phyloP scores from a whole-genome alignment of 2,113 vertebrate species.

The Phalacrocorax aristotelis region DNA sequence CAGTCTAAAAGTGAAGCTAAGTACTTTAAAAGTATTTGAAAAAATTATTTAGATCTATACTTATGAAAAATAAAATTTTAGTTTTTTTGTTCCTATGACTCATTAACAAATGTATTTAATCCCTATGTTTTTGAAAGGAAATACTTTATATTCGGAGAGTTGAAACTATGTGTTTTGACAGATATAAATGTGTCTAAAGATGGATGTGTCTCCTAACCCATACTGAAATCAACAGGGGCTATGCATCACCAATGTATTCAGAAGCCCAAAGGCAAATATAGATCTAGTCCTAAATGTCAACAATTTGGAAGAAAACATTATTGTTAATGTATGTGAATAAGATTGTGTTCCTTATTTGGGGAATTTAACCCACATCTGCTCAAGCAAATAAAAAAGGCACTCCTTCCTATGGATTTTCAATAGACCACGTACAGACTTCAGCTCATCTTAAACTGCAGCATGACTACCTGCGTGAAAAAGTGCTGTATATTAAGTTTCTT shows the following conservation, averaged over 20 bases:
- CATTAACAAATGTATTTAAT: neutral
- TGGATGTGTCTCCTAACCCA: neutral
- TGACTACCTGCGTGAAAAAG: neutral
- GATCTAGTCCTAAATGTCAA: neutral
- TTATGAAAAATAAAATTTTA: neutral
- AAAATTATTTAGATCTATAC: neutral
- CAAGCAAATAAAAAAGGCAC: neutral
- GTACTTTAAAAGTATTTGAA: neutral
- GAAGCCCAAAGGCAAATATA: neutral
- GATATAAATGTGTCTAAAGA: neutral
- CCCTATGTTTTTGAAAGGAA: neutral
- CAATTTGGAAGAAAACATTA: neutral
- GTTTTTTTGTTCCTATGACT: neutral
- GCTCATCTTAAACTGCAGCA: neutral
- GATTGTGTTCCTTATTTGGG: neutral
- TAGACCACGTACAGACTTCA: neutral
- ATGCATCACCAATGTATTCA: neutral
- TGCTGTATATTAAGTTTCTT: neutral
- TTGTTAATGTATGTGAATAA: neutral
- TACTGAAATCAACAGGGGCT: neutral
- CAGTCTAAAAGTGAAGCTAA: neutral
- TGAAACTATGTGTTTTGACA: neutral
- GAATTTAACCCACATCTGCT: neutral
- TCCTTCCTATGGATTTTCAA: neutral
- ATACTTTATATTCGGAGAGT: neutral